phyloP scores from a whole-genome alignment of 2,888 invertebrate genomes.

The Philereme vetulata region DNA sequence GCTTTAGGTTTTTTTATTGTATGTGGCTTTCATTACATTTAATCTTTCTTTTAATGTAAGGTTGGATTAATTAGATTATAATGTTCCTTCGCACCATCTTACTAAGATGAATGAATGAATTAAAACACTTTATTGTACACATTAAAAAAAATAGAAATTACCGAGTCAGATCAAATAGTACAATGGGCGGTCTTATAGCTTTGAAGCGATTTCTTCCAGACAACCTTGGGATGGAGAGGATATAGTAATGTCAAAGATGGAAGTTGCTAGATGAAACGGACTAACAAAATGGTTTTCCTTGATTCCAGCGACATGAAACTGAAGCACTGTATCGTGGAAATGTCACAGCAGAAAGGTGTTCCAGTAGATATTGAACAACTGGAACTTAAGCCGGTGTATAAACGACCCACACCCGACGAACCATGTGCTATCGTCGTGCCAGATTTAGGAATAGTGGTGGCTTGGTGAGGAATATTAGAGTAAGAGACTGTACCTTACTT shows the following conservation, averaged over 20 bases:
- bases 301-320: conserved; percentile 66
- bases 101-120: background rate
- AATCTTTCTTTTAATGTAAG: too few relatives aligned
- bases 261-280: background rate
- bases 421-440: conserved; percentile 68
- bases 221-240: too few relatives aligned
- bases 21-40: too few relatives aligned
- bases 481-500: conserved; percentile 5
- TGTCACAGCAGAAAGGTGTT: conserved; percentile 59
- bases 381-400: conserved; percentile 41
- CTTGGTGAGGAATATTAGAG: conserved; percentile 13
- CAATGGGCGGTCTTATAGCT: too few relatives aligned
- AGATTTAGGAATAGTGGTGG: conserved; percentile 50
- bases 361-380: conserved; percentile 58
- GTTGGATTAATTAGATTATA: too few relatives aligned
- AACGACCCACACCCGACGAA: conserved; percentile 52
- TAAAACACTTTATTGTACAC: too few relatives aligned
- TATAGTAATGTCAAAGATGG: too few relatives aligned
- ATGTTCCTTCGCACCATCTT: background rate
- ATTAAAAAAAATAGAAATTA: too few relatives aligned
- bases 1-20: too few relatives aligned
- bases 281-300: background rate
- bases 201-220: too few relatives aligned
- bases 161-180: too few relatives aligned
- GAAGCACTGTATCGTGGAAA: conserved; percentile 55